Base-by-base conservation (phyloP, 1,140 invertebrate species). In the Heliothis subflexa region DNA sequence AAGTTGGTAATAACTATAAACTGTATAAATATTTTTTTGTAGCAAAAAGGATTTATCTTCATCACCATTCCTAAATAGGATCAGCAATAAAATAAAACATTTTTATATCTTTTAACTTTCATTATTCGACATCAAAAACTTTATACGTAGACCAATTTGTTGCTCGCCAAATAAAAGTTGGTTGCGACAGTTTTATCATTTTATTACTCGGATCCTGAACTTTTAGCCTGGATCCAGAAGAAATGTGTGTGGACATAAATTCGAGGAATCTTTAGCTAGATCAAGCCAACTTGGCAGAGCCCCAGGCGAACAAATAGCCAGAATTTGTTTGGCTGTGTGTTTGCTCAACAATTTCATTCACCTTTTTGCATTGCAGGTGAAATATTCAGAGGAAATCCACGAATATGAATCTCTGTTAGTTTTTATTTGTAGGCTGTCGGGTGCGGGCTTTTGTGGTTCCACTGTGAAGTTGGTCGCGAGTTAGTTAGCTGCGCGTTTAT, bases 241-340 rank as follows among this genome's bases (percentile, higher is more conserved):
- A 73, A 73, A 59, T 73, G 71, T 73, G 71, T 73, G 71, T 73
- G 54, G 71, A 73, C 71, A 73, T 73, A 73, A 73, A 73, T 73
- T 59, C 18, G 12, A 14, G n/a, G 40, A 73, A 73, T 73, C 71
- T 73, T 59, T 11, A 59, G 71, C 54, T 47, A 73, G 71, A 73
- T 73, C 71, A 73, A 73, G 71, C 71, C 71, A 73, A 73, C 33
- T 73, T 73, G 71, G 71, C 71, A 49, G n/a, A 4, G 54, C 71
- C 54, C 54, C 71, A 59, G 71, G 55, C 33, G 33, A 47, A 40
- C 71, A 73, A 73, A 73, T 61, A 73, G 71, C 28, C 55, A 11
- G 54, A 73, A 73, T 73, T 73, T 73, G 71, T 73, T 73, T 54
- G 71, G 28, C 33, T 11, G 52, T 50, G 33, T 54, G 68, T 71